Conservation (phyloP, 2,113 vertebrate genomes). For the Perca flavescens region DNA sequence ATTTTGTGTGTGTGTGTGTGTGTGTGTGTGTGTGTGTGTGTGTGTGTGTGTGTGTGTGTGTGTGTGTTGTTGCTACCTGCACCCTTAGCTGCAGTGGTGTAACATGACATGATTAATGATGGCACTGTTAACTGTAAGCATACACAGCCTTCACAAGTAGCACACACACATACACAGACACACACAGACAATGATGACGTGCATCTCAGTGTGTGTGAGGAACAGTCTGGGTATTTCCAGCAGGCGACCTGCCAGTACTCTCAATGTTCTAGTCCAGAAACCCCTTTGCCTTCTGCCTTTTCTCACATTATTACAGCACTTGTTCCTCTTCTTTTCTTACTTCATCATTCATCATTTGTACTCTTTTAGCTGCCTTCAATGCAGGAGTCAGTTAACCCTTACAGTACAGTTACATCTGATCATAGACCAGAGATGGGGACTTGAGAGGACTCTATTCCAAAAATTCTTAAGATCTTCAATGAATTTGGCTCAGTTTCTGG, state of each 20-base stretch:
- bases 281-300: slow-evolving; percentile 52
- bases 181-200: slow-evolving; percentile 55
- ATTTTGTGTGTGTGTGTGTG: not conserved
- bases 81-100: not conserved
- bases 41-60: not conserved
- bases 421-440: too few species aligned
- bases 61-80: not conserved
- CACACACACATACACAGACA: slow-evolving; percentile 32
- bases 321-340: not conserved
- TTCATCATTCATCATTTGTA: not conserved
- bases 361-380: accelerated
- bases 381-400: not conserved
- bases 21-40: not conserved
- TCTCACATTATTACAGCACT: slow-evolving; percentile 24
- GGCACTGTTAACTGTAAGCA: slow-evolving; percentile 25
- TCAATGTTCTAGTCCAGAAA: slow-evolving; percentile 48
- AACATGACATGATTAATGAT: slow-evolving; percentile 38
- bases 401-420: not conserved
- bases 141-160: not conserved
- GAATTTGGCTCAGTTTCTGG: too few species aligned
- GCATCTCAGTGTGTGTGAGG: slow-evolving; percentile 60
- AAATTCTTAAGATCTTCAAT: too few species aligned
- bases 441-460: too few species aligned
- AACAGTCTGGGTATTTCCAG: slow-evolving; percentile 75
- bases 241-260: slow-evolving; percentile 64